Conservation (phyloP, 2,113 vertebrate genomes). For the Triplophysa siluroides region DNA sequence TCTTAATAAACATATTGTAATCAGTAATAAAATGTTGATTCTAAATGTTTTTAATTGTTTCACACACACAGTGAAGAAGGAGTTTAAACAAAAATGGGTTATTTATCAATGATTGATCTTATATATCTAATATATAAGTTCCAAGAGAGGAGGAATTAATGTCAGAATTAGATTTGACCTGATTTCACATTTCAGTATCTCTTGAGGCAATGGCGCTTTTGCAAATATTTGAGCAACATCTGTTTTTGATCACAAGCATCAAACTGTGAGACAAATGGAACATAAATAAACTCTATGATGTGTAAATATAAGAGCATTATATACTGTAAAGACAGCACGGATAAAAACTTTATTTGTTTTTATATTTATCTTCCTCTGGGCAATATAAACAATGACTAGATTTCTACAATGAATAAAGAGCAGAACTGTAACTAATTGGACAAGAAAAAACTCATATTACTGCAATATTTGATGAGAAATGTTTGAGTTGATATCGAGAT, state of each 20-base stretch:
- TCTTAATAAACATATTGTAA: no score
- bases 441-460: no score
- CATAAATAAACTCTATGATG: neutral
- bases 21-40: no score
- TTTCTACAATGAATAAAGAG: no score
- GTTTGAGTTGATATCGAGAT: no score
- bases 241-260: neutral
- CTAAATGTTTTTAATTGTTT: no score
- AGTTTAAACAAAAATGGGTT: neutral
- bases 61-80: neutral
- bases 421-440: no score
- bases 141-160: slow-evolving; percentile 16
- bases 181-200: neutral
- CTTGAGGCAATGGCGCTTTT: neutral
- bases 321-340: no score
- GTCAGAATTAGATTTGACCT: slow-evolving; percentile 11
- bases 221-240: neutral
- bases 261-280: neutral
- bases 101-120: slow-evolving; percentile 15
- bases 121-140: neutral
- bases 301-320: neutral
- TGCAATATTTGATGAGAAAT: no score
- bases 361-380: no score
- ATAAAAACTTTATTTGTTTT: no score
- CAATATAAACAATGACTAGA: no score